Evolutionary conservation across 2,113 vertebrate genomes (phyloP), one percentile per base, ranked within the genome.

Genomic region (Natator depressus): DNA sequence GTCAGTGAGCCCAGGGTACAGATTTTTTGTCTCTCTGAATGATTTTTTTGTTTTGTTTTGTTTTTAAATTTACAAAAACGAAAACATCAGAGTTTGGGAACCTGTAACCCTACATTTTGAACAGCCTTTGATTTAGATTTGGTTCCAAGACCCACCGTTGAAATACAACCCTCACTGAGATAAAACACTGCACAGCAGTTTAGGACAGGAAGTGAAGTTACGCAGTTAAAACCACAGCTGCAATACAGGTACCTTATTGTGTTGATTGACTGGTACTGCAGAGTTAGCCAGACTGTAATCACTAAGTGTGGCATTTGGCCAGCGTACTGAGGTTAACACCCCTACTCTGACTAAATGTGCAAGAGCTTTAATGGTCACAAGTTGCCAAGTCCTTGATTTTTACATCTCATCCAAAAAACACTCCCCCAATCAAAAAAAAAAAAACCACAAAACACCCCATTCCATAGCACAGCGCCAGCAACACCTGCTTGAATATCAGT

Each of bases 71-170:
- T 62, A 62, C 57, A 59, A 85, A 6, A 83, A 47, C 3, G 1
- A 17, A 93, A 80, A 72, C 5, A 29, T 24, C 3, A 49, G 12
- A 1, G 2, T 88, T 72, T 65, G 35, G 1, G 38, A 46, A 82
- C 69, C 81, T 65, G 0, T 69, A 42, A 76, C 1, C 3, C 3
- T 0, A 1, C 12, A 51, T 54, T 84, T 81, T 84, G 1, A 5
- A 62, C 1, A 7, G 12, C n/a, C 84, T 53, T 54, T 54, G 51
- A 81, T 38, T 24, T 54, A 38, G 17, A n/a, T n/a, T 69, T 69
- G 65, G 17, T 69, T 69, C 54, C 11, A 54, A 35, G 22, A 76
- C 54, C 1, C 0, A 1, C 7, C 78, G 1, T 55, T 79, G 75
- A 89, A 54, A 46, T 2, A 82, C 83, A 89, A 5, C 6, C 57